These are phyloP conservation scores for Cyanoderma ruficeps DNA, from an alignment of 2,113 vertebrate species.

Conservation along the genomic window DNA sequence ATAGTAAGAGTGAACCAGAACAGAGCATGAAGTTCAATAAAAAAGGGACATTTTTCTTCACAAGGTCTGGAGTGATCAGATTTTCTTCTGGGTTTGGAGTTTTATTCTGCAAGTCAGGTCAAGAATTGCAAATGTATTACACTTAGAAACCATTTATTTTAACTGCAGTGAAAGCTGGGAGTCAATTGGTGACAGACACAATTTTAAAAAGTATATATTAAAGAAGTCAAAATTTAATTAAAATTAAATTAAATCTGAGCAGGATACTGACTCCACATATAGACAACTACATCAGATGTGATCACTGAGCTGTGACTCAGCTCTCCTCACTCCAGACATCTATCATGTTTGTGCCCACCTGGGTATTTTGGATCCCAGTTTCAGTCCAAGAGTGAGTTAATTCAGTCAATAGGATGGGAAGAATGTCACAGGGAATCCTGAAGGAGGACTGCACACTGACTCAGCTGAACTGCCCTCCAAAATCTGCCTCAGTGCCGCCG, in stretches of 20 bases:
- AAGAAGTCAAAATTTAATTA: not conserved
- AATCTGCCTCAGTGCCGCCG: not conserved
- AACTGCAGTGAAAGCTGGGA: not conserved
- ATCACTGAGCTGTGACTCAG: not conserved
- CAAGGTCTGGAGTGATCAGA: not conserved
- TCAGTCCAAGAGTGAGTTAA: not conserved
- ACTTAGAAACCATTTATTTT: not conserved
- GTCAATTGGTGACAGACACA: not conserved
- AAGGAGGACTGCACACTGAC: not conserved
- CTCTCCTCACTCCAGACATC: not conserved
- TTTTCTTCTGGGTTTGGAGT: not conserved
- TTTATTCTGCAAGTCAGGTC: not conserved
- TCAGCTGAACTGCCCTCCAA: not conserved
- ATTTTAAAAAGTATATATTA: not conserved
- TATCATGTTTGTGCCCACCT: not conserved
- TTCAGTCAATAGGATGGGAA: not conserved
- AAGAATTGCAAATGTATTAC: not conserved
- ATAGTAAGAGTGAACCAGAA: conserved; percentile 58
- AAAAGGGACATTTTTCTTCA: not conserved
- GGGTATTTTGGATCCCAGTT: not conserved
- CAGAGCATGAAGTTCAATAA: conserved; percentile 54
- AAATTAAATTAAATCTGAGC: not conserved
- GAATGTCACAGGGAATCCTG: not conserved
- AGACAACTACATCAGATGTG: not conserved
- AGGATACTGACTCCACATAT: not conserved